Conservation (phyloP, 2,113 vertebrate species). For the Pedetes capensis region DNA sequence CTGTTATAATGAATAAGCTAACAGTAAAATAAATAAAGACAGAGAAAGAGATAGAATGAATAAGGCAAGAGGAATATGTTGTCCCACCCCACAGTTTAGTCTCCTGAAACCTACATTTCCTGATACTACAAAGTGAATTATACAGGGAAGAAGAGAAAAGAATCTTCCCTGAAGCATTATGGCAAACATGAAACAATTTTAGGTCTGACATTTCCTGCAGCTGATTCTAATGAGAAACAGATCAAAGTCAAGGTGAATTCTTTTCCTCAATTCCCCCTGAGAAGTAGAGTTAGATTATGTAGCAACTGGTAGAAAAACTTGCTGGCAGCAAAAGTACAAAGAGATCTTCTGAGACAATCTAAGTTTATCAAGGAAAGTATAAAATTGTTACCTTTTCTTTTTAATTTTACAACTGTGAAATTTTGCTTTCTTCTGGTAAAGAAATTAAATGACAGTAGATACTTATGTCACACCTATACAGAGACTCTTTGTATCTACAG, state of each 20-base stretch:
- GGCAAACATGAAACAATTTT: conserved; percentile 57
- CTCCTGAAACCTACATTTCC: not conserved
- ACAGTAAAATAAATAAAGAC: not conserved
- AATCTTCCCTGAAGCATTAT: conserved; percentile 13
- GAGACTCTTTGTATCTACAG: not conserved
- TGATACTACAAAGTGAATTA: conserved; percentile 50
- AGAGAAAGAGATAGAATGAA: not conserved
- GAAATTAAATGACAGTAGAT: not conserved
- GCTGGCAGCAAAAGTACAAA: not conserved
- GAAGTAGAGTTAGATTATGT: not conserved
- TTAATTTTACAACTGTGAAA: not conserved
- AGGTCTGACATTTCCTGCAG: conserved; percentile 49
- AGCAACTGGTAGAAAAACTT: not conserved
- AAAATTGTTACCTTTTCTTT: not conserved
- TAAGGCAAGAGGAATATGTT: not conserved
- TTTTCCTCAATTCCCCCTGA: not conserved
- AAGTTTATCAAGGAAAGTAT: not conserved
- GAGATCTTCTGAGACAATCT: not conserved
- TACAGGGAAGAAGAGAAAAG: not conserved
- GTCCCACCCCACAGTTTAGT: not conserved
- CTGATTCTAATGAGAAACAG: conserved; percentile 50
- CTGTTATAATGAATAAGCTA: not conserved
- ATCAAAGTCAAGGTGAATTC: conserved; percentile 57
- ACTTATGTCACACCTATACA: not conserved
- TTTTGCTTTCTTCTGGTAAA: not conserved